phyloP scores from a whole-genome alignment of 2,888 invertebrate genomes.

The Brenthis ino region DNA sequence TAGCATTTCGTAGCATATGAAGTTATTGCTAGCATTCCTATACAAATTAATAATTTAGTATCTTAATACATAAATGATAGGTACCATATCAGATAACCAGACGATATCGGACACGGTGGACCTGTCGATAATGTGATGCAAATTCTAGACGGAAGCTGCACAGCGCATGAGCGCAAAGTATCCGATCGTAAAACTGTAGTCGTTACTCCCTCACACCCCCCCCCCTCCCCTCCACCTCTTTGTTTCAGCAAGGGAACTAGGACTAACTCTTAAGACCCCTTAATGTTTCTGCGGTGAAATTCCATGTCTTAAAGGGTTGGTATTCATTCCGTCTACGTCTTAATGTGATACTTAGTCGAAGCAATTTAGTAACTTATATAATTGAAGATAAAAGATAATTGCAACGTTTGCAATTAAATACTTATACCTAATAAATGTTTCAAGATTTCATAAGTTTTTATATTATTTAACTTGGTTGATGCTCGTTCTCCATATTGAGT shows the following conservation, averaged over 20 bases:
- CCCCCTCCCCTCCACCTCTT: conserved; percentile 61
- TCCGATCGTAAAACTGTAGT: conserved; percentile 79
- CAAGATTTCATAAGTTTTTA: background rate
- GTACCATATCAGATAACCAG: conserved; percentile 5
- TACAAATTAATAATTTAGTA: background rate
- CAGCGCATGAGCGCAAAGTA: conserved; percentile 75
- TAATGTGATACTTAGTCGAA: conserved; percentile 34
- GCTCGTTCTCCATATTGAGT: too few species aligned
- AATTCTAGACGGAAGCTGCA: conserved; percentile 68
- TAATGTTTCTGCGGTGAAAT: conserved; percentile 68
- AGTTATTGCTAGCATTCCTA: too few species aligned
- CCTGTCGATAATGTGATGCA: conserved; percentile 74
- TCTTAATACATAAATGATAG: background rate
- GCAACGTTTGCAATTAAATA: conserved; percentile 24
- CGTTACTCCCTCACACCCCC: conserved; percentile 54
- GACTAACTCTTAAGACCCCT: conserved; percentile 76
- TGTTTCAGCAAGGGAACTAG: conserved; percentile 73
- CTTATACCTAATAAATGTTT: conserved; percentile 23
- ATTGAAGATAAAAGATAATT: conserved; percentile 32
- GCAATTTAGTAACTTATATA: conserved; percentile 38
- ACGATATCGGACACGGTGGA: conserved; percentile 25
- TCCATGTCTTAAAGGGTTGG: conserved; percentile 59
- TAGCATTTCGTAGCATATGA: too few species aligned
- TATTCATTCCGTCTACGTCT: conserved; percentile 32
- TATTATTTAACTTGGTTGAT: background rate